phyloP scores from a whole-genome alignment of 2,113 vertebrate species.

The Macrotus californicus region DNA sequence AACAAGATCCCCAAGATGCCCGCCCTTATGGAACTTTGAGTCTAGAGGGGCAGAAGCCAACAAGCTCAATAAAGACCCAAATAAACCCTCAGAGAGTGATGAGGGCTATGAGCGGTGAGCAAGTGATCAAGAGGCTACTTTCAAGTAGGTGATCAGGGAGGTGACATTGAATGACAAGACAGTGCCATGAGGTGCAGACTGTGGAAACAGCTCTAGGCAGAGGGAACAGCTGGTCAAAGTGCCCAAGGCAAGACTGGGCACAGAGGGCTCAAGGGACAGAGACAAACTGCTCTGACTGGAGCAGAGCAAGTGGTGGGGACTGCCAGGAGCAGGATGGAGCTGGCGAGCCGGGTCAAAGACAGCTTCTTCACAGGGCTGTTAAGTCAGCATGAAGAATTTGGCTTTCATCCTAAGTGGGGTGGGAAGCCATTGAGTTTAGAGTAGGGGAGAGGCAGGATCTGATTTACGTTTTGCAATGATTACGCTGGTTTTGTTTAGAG shows the following conservation, averaged over 20 bases:
- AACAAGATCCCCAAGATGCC: not conserved
- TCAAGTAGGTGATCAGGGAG: not conserved
- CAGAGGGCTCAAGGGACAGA: not conserved
- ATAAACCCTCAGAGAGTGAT: not conserved
- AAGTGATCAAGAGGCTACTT: not conserved
- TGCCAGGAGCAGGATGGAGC: fast-evolving
- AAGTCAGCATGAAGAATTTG: not conserved
- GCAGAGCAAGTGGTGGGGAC: fast-evolving
- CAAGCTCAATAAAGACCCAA: not conserved
- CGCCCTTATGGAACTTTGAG: fast-evolving
- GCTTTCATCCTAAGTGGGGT: not conserved
- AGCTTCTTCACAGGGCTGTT: not conserved
- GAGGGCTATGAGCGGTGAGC: not conserved
- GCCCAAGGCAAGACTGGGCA: not conserved
- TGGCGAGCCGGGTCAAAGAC: fast-evolving
- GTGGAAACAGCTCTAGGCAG: not conserved
- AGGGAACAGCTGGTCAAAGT: not conserved
- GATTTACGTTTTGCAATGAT: constrained; percentile 6
- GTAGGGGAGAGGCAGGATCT: not conserved
- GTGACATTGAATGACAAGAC: not conserved
- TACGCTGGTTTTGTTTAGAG: constrained; percentile 4
- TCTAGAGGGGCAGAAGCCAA: not conserved
- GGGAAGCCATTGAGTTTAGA: not conserved
- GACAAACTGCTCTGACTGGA: not conserved
- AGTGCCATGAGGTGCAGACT: not conserved